A percentile compares a stretch with the other conserved stretches of the same genome.
phyloP scores from a whole-genome alignment of 1,140 invertebrate species.

The Trigoniulus corallinus region DNA sequence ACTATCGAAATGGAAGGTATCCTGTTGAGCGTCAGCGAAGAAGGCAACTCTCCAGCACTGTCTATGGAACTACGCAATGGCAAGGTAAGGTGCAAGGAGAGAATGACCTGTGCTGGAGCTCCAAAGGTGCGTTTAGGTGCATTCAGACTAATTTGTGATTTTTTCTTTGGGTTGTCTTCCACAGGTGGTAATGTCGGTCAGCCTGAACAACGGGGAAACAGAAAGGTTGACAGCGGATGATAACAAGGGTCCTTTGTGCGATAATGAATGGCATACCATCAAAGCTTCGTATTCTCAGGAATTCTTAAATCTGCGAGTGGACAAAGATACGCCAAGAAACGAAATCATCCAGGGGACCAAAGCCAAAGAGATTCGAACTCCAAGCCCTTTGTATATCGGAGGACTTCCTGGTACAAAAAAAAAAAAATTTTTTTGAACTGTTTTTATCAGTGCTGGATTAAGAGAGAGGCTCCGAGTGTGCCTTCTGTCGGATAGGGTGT shows the following conservation, averaged over 20 bases:
- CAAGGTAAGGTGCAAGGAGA: conserved; percentile 47
- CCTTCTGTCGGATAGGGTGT: too few species aligned
- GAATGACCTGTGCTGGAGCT: conserved; percentile 56
- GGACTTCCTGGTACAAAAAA: conserved; percentile 71
- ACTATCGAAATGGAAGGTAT: conserved; percentile 65
- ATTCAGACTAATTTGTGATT: background rate
- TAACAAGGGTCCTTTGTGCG: conserved; percentile 39
- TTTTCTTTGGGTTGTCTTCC: background rate
- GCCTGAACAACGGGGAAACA: background rate
- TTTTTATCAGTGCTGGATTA: background rate
- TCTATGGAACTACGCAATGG: conserved; percentile 60
- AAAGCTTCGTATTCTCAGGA: conserved; percentile 42
- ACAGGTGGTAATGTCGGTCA: background rate
- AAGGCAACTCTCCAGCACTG: conserved; percentile 42
- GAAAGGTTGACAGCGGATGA: background rate
- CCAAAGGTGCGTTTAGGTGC: conserved; percentile 30
- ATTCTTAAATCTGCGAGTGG: conserved; percentile 50
- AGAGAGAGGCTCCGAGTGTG: too few species aligned
- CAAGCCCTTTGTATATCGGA: conserved; percentile 59
- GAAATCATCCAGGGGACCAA: conserved; percentile 29
- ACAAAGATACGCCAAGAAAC: conserved; percentile 30
- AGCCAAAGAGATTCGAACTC: conserved; percentile 26
- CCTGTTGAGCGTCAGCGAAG: conserved; percentile 50
- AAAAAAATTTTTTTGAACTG: conserved; percentile 2
- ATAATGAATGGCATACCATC: conserved; percentile 73